Evolutionary conservation across 1,140 invertebrate species (phyloP).

Genomic region (Cephus cinctus): DNA sequence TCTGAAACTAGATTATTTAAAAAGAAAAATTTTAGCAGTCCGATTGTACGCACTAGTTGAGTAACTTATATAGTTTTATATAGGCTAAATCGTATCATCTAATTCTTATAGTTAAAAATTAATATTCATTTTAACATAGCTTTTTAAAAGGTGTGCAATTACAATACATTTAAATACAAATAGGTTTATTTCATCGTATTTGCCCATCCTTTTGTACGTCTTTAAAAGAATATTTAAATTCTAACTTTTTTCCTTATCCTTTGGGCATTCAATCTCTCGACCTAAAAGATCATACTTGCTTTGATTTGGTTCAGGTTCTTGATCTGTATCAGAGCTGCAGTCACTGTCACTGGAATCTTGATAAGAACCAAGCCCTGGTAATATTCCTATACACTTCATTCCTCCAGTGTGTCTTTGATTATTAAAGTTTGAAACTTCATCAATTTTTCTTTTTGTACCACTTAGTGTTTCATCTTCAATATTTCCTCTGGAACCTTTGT

Average conservation of each 20-base stretch:
- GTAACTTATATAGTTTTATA: no score
- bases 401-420: slow-evolving; percentile 30
- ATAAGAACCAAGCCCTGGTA: slow-evolving; percentile 77
- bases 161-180: no score
- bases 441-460: not conserved
- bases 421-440: not conserved
- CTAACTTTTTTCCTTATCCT: slow-evolving; percentile 18
- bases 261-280: slow-evolving; percentile 47
- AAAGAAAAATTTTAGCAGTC: no score
- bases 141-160: no score
- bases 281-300: slow-evolving; percentile 60
- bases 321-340: slow-evolving; percentile 62
- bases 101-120: no score
- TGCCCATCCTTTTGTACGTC: slow-evolving; percentile 34
- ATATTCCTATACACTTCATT: slow-evolving; percentile 70
- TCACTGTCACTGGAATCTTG: slow-evolving; percentile 70
- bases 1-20: no score
- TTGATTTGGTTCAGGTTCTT: slow-evolving; percentile 49
- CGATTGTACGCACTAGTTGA: no score
- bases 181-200: no score
- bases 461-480: slow-evolving; percentile 15
- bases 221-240: slow-evolving; percentile 1
- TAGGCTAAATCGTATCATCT: no score
- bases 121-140: no score
- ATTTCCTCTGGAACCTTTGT: slow-evolving; percentile 14